A percentile compares a stretch with the other conserved stretches of the same genome.
Conservation (phyloP, 1,140 invertebrate genomes). For the Drosophila nannoptera region DNA sequence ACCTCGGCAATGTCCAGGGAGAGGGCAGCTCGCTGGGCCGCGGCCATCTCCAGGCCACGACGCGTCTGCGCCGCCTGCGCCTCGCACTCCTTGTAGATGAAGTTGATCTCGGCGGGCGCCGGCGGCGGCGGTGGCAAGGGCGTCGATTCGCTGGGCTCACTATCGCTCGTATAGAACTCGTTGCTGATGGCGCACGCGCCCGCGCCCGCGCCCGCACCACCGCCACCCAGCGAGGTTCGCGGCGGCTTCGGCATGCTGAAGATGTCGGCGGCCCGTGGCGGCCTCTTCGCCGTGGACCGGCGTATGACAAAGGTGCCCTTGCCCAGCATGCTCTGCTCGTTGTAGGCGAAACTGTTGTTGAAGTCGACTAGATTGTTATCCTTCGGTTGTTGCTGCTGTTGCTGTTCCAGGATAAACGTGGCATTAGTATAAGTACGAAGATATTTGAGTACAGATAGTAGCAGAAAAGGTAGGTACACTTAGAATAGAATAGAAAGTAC, state of each 20-base stretch:
- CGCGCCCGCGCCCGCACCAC: background rate
- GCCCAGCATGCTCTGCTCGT: conserved; percentile 69
- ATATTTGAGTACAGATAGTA: too few relatives aligned
- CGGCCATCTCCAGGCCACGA: conserved; percentile 60
- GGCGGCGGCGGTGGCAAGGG: conserved; percentile 41
- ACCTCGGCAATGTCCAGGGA: conserved; percentile 67
- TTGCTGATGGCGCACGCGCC: conserved; percentile 66
- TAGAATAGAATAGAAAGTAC: too few relatives aligned
- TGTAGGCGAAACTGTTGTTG: conserved; percentile 54
- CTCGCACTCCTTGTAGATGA: conserved; percentile 64
- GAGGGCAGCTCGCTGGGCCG: conserved; percentile 53
- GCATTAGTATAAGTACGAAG: too few relatives aligned
- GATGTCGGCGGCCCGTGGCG: conserved; percentile 58
- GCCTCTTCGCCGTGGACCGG: conserved; percentile 64
- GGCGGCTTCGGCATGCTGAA: conserved; percentile 63
- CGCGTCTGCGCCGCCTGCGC: conserved; percentile 47
- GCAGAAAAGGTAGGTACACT: too few relatives aligned
- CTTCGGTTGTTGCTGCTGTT: conserved; percentile 17
- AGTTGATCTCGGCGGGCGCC: conserved; percentile 48
- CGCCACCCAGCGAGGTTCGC: conserved; percentile 43
- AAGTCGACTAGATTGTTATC: conserved; percentile 46
- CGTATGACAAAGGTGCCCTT: conserved; percentile 75
- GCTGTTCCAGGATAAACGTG: too few relatives aligned
- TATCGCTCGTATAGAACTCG: conserved; percentile 67
- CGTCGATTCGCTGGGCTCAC: conserved; percentile 55